Evolutionary conservation across 2,797 vertebrate genomes (phyloP), one percentile per base, ranked within the genome.

Genomic region (Pygocentrus nattereri): DNA sequence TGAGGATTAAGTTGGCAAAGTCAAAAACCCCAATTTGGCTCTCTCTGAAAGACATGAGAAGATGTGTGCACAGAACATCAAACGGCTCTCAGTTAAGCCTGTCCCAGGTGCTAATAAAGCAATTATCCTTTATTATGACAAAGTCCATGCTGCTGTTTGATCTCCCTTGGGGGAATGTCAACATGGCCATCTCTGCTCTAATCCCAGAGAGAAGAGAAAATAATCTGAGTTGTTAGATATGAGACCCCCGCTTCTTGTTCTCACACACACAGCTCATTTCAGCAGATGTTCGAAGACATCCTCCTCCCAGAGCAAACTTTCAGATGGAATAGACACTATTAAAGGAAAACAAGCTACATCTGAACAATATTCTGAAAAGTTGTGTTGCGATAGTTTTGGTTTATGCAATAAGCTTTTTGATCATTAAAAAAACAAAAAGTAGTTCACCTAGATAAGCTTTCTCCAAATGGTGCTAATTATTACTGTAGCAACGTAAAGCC

Each of bases 101-200:
- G 27, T 81, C 74, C 70, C 61, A 86, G 74, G 80, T 81, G 75
- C 71, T 76, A 78, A 83, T 83, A 83, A 84, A 85, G 76, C 76
- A 84, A 86, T 78, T 25, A 82, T 79, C 70, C 54, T 76, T 77
- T 78, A 79, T 78, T 78, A 72, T 30, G 58, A 84, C 58, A 82
- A 81, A 31, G 58, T 68, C 59, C 25, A 72, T 50, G 62, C 59
- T 62, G 64, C 59, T 11, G 59, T 77, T 78, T 81, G 62, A 84
- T 81, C 69, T 58, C 69, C 19, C 50, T 56, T 59, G 72, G 58
- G 73, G 50, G 52, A 81, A 78, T 68, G 72, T 75, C 59, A 47
- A 71, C 74, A 52, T 76, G 74, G 31, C 49, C 87, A 56, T 64
- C 54, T 56, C 67, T 56, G 13, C 64, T 72, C 64, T 80, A 74